Evolutionary conservation across 2,888 invertebrate genomes (phyloP), one percentile per base, ranked within the genome.

Genomic region (Oxystoma pomonae): DNA sequence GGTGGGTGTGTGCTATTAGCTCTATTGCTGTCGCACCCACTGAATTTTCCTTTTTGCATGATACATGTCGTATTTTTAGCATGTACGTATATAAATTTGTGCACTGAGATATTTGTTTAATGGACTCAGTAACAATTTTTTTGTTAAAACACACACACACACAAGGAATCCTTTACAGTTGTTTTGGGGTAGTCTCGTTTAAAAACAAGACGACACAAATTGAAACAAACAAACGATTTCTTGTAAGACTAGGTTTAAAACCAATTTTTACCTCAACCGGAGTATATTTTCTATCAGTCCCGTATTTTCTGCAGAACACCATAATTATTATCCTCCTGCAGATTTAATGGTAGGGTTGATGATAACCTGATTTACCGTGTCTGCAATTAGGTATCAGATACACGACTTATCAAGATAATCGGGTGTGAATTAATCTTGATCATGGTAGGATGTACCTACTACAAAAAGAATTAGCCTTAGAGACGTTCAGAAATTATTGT

Each of bases 1-100:
- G 72, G 73, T 74, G 71, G 71, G 73, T 72, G 70, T 70, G 71
- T 67, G 68, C 64, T 65, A 55, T 64, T 62, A 35, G 35, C 35
- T 49, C 60, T 66, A 62, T 57, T 63, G 64, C 67, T 65, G 64
- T 65, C 65, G 67, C 69, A 67, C 69, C 67, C 70, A 65, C 67
- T 65, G 62, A n/a, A n/a, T n/a, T n/a, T n/a, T 61, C 35, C 55
- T 55, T 59, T 60, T 65, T 67, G 17, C 58, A 63, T 58, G 49
- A 52, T 35, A 35, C 35, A 35, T 35, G 3, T 35, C 5, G 12
- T 12, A 35, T 35, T 3, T 35, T 35, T 35, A 35, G 35, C 35
- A 35, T 35, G 35, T 35, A 35, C 12, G 3, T 35, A 35, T 35
- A 7, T 35, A 35, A 35, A 7, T 35, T 35, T 35, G 3, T 35